Percentiles rank a stretch among this genome's conserved stretches.
phyloP scores from a whole-genome alignment of 2,797 vertebrate species.

The Spatula versicolor region DNA sequence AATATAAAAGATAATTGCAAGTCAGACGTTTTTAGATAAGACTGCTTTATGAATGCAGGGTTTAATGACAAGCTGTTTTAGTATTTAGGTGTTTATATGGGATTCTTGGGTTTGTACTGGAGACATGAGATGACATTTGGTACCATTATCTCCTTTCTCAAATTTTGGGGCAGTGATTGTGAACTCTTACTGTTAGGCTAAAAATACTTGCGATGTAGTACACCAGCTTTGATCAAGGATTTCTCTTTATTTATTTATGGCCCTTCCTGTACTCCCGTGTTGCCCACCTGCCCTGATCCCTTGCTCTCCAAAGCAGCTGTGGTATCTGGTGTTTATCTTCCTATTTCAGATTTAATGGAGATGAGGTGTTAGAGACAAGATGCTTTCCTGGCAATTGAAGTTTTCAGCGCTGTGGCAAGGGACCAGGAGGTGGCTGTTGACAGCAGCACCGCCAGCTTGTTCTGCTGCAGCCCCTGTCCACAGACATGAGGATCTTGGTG shows the following conservation, averaged over 20 bases:
- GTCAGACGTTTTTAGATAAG: neutral
- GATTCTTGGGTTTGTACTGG: neutral
- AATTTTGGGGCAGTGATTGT: neutral
- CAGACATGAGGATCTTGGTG: neutral
- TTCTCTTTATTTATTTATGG: neutral
- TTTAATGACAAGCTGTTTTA: neutral
- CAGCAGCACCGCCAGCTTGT: neutral
- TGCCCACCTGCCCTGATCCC: neutral
- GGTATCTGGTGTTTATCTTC: neutral
- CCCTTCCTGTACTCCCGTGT: neutral
- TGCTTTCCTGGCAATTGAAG: neutral
- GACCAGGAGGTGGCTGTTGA: slow-evolving; percentile 14
- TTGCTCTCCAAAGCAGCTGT: neutral
- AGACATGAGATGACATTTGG: neutral
- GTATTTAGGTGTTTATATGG: neutral
- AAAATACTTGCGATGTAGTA: neutral
- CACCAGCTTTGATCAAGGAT: neutral
- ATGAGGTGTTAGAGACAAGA: neutral
- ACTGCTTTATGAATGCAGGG: neutral
- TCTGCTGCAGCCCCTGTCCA: neutral
- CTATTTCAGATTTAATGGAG: neutral
- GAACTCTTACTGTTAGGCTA: neutral
- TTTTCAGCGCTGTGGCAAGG: slow-evolving; percentile 28
- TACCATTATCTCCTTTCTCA: neutral
- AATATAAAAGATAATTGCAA: neutral